These are phyloP conservation scores for Sciaenops ocellatus DNA, from an alignment of 2,797 vertebrate genomes.

Conservation along the genomic window DNA sequence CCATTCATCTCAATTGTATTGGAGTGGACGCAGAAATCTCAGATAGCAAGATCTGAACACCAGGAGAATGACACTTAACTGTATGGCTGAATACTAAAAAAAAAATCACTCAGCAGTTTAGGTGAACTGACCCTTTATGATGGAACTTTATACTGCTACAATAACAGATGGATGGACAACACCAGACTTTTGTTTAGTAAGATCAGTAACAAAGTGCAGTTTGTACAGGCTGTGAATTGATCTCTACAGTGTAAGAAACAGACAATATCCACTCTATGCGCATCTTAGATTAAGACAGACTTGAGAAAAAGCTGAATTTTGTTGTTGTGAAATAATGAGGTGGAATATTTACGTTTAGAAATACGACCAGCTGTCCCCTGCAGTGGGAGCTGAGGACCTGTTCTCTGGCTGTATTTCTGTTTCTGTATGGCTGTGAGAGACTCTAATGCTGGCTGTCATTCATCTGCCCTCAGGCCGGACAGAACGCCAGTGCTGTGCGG, in stretches of 20 bases:
- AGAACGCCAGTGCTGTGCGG: slow-evolving; percentile 88
- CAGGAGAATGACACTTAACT: neutral
- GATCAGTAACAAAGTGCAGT: too few species aligned
- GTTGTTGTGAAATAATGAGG: neutral
- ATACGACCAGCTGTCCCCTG: neutral
- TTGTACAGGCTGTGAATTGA: too few species aligned
- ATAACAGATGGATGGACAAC: too few species aligned
- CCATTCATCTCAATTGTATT: neutral
- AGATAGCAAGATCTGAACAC: neutral
- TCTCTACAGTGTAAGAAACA: too few species aligned
- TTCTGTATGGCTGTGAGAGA: neutral
- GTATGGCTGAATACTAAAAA: neutral
- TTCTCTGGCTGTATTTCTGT: slow-evolving; percentile 5
- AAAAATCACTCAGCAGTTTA: too few species aligned
- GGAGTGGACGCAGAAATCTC: too few species aligned
- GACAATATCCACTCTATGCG: too few species aligned
- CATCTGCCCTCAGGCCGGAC: slow-evolving; percentile 80
- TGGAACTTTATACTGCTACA: too few species aligned
- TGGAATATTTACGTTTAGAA: neutral
- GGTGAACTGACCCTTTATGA: too few species aligned
- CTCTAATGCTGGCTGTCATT: slow-evolving; percentile 50
- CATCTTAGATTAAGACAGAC: too few species aligned
- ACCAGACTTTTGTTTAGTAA: too few species aligned
- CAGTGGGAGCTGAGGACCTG: neutral
- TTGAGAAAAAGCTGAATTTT: neutral